phyloP scores from a whole-genome alignment of 1,140 invertebrate genomes.

The Chrysoperla carnea region DNA sequence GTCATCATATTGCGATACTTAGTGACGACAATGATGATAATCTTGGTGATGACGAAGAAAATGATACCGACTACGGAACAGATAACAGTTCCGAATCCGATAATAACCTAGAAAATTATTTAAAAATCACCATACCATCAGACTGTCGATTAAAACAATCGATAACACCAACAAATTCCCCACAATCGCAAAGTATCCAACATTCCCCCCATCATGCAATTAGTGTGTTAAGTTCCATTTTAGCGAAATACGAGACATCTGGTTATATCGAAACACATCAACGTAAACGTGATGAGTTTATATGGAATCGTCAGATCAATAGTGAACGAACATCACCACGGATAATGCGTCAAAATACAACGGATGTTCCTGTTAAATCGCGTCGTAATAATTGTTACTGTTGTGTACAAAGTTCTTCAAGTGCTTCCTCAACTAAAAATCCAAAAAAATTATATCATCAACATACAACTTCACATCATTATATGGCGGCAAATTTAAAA shows the following conservation, averaged over 20 bases:
- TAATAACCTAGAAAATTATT: no score
- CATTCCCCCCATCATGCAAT: background rate
- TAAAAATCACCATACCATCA: background rate
- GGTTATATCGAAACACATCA: background rate
- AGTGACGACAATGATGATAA: no score
- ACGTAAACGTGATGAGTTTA: background rate
- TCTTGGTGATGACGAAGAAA: no score
- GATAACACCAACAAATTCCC: background rate
- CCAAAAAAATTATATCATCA: no score
- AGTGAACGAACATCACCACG: background rate
- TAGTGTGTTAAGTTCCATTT: background rate
- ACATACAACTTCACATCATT: no score
- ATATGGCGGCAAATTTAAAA: no score
- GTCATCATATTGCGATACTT: no score
- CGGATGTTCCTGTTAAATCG: background rate
- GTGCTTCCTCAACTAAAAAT: no score
- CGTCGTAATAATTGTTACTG: no score
- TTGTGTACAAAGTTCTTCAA: no score
- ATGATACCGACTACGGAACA: background rate
- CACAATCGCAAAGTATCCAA: background rate
- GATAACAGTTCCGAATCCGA: background rate
- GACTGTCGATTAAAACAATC: background rate
- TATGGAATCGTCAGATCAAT: background rate
- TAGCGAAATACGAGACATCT: background rate
- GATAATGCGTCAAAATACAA: background rate